phyloP scores from a whole-genome alignment of 2,888 invertebrate genomes.

The Hydriomena furcata region DNA sequence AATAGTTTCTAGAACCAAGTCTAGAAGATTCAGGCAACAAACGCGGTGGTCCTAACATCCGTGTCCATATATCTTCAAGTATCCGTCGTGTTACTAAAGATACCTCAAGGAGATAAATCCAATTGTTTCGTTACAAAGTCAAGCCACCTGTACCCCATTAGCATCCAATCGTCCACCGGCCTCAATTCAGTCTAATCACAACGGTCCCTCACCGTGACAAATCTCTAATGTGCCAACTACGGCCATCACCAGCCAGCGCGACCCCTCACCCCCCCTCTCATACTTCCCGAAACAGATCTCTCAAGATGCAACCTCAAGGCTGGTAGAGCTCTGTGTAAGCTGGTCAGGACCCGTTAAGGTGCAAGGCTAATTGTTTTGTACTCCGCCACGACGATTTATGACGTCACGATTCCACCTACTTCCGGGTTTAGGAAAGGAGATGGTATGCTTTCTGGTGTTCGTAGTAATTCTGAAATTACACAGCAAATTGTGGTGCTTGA shows the following conservation, averaged over 20 bases:
- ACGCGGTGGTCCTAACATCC: no score
- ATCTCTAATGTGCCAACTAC: constrained; percentile 62
- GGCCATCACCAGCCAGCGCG: constrained; percentile 42
- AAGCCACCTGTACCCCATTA: constrained; percentile 27
- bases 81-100: constrained; percentile 8
- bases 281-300: constrained; percentile 25
- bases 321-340: constrained; percentile 32
- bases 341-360: constrained; percentile 54
- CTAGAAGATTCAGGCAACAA: no score
- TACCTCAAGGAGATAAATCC: constrained; percentile 13
- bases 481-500: no score
- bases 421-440: constrained; percentile 39
- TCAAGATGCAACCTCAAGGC: constrained; percentile 22
- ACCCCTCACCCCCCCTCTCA: constrained; percentile 34
- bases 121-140: constrained; percentile 24
- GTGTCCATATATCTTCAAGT: no score
- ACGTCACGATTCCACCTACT: constrained; percentile 57
- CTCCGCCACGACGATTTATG: constrained; percentile 58
- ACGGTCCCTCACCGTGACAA: constrained; percentile 61
- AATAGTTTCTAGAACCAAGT: no score
- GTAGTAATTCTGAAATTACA: constrained; percentile 7
- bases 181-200: constrained; percentile 47
- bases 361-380: constrained; percentile 70
- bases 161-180: constrained; percentile 32
- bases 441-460: constrained; percentile 23